Percentiles rank a stretch among this genome's conserved stretches.
These are phyloP conservation scores for Tenthredo notha DNA, from an alignment of 2,888 invertebrate genomes.

Conservation along the genomic window DNA sequence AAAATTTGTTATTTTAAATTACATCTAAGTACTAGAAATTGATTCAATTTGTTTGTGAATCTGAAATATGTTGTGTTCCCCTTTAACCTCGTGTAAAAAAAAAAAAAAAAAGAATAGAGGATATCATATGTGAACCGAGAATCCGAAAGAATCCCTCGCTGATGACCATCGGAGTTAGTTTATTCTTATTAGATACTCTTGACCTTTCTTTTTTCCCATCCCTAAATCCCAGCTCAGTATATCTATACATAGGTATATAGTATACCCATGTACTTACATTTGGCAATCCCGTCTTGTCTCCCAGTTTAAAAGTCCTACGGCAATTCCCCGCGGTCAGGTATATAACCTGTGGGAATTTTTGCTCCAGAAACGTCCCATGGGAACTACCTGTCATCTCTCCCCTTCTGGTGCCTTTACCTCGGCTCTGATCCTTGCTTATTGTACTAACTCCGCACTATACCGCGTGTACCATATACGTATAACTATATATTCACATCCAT, in stretches of 20 bases:
- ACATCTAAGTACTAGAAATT: not conserved
- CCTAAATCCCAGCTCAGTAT: not conserved
- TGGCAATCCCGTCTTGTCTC: constrained; percentile 48
- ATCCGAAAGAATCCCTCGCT: constrained; percentile 23
- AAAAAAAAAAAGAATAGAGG: not conserved
- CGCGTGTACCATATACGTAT: not conserved
- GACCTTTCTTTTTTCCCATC: constrained; percentile 15
- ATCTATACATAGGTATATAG: not conserved
- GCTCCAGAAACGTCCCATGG: constrained; percentile 71
- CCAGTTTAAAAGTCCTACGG: constrained; percentile 57
- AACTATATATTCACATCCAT: not conserved
- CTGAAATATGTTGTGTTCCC: too few species aligned
- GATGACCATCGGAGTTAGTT: constrained; percentile 31
- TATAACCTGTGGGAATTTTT: constrained; percentile 70
- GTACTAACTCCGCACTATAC: constrained; percentile 70
- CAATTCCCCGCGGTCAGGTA: constrained; percentile 22
- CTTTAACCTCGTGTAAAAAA: not conserved
- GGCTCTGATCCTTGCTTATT: constrained; percentile 61
- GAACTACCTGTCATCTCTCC: constrained; percentile 71
- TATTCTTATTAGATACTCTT: constrained; percentile 10
- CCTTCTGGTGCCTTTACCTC: constrained; percentile 55
- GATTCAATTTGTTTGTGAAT: not conserved
- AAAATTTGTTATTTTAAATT: not conserved
- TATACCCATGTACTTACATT: not conserved
- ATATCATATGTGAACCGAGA: constrained; percentile 8